Evolutionary conservation across 1,140 invertebrate genomes (phyloP), one percentile per base, ranked within the genome.

Genomic region (Sogatella furcifera): DNA sequence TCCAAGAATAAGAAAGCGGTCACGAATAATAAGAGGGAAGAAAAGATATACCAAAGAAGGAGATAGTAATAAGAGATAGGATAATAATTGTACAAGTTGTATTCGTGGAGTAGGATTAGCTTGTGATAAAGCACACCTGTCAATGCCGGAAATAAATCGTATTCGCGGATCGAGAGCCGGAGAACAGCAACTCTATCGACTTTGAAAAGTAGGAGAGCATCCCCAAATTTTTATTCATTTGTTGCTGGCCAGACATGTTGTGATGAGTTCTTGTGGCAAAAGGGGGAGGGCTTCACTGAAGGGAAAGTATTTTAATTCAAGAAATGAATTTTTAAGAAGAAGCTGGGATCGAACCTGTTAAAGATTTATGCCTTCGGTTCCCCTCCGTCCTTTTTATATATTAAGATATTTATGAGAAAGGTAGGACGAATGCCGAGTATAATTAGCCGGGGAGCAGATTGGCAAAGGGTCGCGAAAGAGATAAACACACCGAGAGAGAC

Each of bases 401-500:
- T 34, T 28, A 31, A 31, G 31, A 24, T 55, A 31, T 55, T 34
- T 31, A 34, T 55, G 46, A 49, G 46, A 49, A 19, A 49, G 46
- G 46, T 24, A 17, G 52, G n/a, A 21, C 11, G 24, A n/a, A 54
- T 21, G 13, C 17, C 5, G 28, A 34, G 53, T 34, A 55, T 55
- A 38, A 41, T 46, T 31, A 28, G 56, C 8, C n/a, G n/a, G 15
- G 22, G 56, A 6, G 41, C 3, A 34, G 22, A 22, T 13, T 21
- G 19, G 19, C 42, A 17, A 19, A 57, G 41, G 46, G 56, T 21
- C 21, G 56, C 21, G 55, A 57, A 44, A 58, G 17, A 44, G 56
- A 58, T 22, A 58, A 42, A 57, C 15, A 57, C n/a, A 57, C 31
- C 22, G 31, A 57, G 56, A 46, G 56, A 17, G 24, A 14, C 21